Evolutionary conservation across 2,113 vertebrate species (phyloP).

Genomic region (Vulpes lagopus): DNA sequence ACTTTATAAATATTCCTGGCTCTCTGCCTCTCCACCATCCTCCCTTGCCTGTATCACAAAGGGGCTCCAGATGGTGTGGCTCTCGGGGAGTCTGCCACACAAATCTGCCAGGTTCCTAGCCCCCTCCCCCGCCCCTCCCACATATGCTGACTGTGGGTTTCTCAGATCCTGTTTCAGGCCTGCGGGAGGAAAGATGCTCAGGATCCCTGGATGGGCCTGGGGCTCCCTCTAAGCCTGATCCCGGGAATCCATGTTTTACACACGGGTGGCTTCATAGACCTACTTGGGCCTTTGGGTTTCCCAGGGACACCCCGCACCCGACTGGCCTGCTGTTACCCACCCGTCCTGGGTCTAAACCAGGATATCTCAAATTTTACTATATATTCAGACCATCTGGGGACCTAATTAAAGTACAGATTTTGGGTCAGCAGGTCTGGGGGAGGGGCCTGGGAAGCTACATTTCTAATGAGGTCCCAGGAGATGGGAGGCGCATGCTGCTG

Average conservation of each 20-base stretch:
- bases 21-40: background rate
- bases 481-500: background rate
- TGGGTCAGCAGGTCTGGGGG: background rate
- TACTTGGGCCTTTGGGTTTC: background rate
- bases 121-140: constrained; percentile 82
- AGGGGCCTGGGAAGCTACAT: background rate
- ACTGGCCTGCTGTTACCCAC: background rate
- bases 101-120: constrained; percentile 89
- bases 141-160: constrained; percentile 85
- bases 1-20: constrained; percentile 62
- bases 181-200: background rate
- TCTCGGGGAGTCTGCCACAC: constrained; percentile 85
- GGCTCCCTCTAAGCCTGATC: background rate
- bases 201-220: background rate
- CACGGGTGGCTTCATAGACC: background rate
- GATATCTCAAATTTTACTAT: background rate
- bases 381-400: background rate
- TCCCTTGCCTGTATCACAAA: constrained; percentile 73
- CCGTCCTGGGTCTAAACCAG: background rate
- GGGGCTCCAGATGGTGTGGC: constrained; percentile 91
- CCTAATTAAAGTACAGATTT: background rate
- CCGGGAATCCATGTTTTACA: background rate
- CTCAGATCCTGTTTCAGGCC: constrained; percentile 78
- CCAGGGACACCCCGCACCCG: background rate
- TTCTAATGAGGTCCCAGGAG: background rate